Base-by-base conservation (phyloP, 2,888 invertebrate genomes). In the Trichopria drosophilae region DNA sequence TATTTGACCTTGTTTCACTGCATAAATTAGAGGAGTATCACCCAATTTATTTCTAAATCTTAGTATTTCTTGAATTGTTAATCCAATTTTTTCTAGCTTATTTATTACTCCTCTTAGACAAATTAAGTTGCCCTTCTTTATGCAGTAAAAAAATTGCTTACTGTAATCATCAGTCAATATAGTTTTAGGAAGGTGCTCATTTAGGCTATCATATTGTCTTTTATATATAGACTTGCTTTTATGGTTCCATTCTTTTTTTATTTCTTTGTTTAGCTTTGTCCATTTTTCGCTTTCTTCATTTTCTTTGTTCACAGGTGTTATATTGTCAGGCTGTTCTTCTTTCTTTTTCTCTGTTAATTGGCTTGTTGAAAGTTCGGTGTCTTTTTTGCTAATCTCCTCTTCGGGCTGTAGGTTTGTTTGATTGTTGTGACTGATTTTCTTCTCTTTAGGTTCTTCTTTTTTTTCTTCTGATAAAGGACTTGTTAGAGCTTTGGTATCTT, bases 11-110 rank as follows among this genome's bases (percentile, higher is more conserved):
- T 48, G 48, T 48, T 48, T 48, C 40, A 48, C 48, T 48, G 48
- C 40, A 48, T 48, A 48, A 48, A 48, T 48, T 32, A 48, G 40
- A 48, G 48, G 48, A 48, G 48, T 41, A 48, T 48, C 48, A 48
- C 48, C 41, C 48, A 41, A 48, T 48, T 48, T 48, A 47, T 47
- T 47, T 47, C 47, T 47, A 47, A 47, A 47, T 40, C 47, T 47
- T 47, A 47, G 47, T 47, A 47, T 47, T 40, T 47, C 47, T 47
- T 47, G 47, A 47, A 34, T 47, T 47, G 40, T 47, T 47, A 47
- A 47, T 47, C 47, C 47, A 47, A 47, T 47, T 47, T 47, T 47
- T 47, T 47, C 47, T 47, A 47, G 40, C 47, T 47, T 47, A 47
- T 40, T 47, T 32, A 47, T 47, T 47, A 47, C 40, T 39, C 47